A percentile compares a stretch with the other conserved stretches of the same genome.
Evolutionary conservation across 1,140 invertebrate species (phyloP).

Genomic region (Drosophila dunni): DNA sequence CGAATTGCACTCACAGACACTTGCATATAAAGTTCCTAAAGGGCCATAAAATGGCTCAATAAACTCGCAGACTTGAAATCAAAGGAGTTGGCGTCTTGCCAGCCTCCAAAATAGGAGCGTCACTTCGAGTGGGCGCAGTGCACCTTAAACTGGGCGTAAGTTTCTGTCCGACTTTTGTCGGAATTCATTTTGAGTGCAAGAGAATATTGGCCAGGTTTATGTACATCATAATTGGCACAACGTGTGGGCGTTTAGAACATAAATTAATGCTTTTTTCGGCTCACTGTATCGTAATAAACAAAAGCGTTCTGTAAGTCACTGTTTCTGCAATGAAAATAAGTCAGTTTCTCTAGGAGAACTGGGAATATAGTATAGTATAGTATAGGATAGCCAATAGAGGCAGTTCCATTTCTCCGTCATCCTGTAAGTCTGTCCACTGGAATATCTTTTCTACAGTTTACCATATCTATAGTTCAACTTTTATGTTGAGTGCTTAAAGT

Average conservation of each 20-base stretch:
- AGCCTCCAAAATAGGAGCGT: conserved; percentile 65
- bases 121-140: conserved; percentile 54
- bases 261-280: conserved; percentile 12
- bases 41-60: conserved; percentile 67
- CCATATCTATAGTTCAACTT: too few relatives aligned
- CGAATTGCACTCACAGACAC: conserved; percentile 57
- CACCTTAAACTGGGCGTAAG: conserved; percentile 33
- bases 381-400: too few relatives aligned
- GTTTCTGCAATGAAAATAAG: too few relatives aligned
- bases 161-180: neutral
- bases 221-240: conserved; percentile 4
- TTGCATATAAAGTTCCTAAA: conserved; percentile 22
- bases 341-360: too few relatives aligned
- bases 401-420: too few relatives aligned
- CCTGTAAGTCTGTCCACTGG: too few relatives aligned
- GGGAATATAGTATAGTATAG: too few relatives aligned
- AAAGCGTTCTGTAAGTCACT: too few relatives aligned
- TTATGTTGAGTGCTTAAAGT: too few relatives aligned
- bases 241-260: conserved; percentile 4
- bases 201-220: neutral
- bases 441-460: too few relatives aligned
- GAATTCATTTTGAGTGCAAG: too few relatives aligned
- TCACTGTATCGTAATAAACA: neutral
- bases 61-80: conserved; percentile 34
- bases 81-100: conserved; percentile 57